These are phyloP conservation scores for Willisornis vidua DNA, from an alignment of 2,113 vertebrate genomes.

Conservation along the genomic window DNA sequence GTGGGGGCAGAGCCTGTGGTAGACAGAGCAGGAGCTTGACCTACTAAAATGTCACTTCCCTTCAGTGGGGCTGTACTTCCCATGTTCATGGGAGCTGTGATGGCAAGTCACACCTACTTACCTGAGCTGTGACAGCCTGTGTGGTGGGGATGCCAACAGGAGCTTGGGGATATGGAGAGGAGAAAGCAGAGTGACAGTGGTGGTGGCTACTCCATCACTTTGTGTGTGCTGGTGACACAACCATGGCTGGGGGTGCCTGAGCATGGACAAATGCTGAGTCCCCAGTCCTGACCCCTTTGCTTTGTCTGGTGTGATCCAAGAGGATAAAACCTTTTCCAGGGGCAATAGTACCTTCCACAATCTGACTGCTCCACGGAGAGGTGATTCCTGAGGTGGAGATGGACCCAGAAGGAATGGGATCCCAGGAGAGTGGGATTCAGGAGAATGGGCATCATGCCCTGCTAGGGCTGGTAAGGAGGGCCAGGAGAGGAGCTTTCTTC, in stretches of 20 bases:
- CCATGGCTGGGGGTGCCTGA: rapidly evolving
- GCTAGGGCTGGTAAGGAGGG: neutral
- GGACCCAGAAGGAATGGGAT: neutral
- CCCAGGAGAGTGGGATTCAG: neutral
- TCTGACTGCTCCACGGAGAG: neutral
- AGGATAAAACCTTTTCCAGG: neutral
- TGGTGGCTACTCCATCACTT: neutral
- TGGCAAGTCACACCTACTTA: neutral
- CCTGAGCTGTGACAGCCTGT: neutral
- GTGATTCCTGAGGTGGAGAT: neutral
- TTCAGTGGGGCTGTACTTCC: neutral
- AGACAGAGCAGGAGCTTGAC: neutral
- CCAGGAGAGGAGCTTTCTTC: neutral
- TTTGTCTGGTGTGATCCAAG: neutral
- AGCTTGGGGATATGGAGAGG: neutral
- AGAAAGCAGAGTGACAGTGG: neutral
- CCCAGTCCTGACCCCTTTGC: neutral
- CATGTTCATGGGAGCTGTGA: neutral
- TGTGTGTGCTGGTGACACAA: rapidly evolving
- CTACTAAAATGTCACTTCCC: rapidly evolving
- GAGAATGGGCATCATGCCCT: neutral
- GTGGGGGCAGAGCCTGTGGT: rapidly evolving
- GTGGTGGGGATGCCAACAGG: neutral
- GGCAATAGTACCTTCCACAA: neutral
- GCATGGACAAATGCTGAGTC: rapidly evolving